Percentiles rank a stretch among this genome's conserved stretches.
These are phyloP conservation scores for Bovichtus variegatus DNA, from an alignment of 2,797 vertebrate species.

Conservation along the genomic window DNA sequence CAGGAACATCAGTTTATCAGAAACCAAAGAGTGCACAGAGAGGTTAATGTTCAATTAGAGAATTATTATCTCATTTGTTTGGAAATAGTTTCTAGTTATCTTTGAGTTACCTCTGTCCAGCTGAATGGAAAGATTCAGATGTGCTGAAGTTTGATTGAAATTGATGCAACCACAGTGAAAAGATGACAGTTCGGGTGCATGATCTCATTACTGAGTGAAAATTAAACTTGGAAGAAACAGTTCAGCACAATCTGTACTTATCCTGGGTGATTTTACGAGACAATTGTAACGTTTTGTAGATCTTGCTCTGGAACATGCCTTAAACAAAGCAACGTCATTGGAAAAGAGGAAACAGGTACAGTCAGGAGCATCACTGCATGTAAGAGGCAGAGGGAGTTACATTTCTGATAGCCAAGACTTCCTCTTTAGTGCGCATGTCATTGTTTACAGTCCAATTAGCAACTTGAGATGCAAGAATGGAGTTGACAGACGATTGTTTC, in stretches of 20 bases:
- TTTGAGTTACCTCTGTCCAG: background rate
- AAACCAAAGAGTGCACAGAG: conserved; percentile 12
- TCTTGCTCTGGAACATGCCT: background rate
- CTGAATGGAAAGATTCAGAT: conserved; percentile 23
- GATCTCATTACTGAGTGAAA: conserved; percentile 44
- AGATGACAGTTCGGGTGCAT: conserved; percentile 23
- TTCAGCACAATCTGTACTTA: conserved; percentile 20
- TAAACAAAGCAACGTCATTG: too few relatives aligned
- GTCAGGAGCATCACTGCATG: too few relatives aligned
- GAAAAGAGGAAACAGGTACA: too few relatives aligned
- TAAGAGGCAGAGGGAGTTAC: too few relatives aligned
- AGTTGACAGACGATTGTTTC: too few relatives aligned
- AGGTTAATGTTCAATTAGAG: conserved; percentile 21
- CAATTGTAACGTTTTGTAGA: background rate
- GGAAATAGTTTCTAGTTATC: conserved; percentile 9
- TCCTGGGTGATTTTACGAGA: background rate
- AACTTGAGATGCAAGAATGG: too few relatives aligned
- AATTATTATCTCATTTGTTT: conserved; percentile 35
- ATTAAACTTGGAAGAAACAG: conserved; percentile 42
- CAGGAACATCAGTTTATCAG: conserved; percentile 6
- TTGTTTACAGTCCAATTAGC: too few relatives aligned
- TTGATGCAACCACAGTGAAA: conserved; percentile 18
- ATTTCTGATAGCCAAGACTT: too few relatives aligned
- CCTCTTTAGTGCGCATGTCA: too few relatives aligned
- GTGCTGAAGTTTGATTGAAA: conserved; percentile 29